A percentile compares a stretch with the other conserved stretches of the same genome.
Evolutionary conservation across 2,888 invertebrate genomes (phyloP).

Genomic region (Hanleya hanleyi): DNA sequence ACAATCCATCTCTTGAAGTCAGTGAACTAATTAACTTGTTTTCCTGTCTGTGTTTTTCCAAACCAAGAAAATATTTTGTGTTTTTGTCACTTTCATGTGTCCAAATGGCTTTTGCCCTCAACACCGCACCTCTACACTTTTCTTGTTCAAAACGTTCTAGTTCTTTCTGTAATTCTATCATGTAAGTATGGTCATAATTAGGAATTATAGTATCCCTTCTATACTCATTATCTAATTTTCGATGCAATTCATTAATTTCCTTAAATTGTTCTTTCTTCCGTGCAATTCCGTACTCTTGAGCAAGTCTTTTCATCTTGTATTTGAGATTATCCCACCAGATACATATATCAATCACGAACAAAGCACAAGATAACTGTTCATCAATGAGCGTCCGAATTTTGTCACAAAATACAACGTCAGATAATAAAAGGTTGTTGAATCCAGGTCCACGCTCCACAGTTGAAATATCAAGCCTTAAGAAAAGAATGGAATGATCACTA

Average conservation of each 20-base stretch:
- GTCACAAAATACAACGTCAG: background rate
- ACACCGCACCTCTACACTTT: background rate
- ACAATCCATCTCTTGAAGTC: background rate
- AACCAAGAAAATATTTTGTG: background rate
- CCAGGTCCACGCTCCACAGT: background rate
- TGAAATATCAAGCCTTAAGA: background rate
- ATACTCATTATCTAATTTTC: background rate
- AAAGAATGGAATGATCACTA: background rate
- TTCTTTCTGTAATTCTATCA: background rate
- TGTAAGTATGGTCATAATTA: too few relatives aligned
- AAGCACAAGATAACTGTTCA: background rate
- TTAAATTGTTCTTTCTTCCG: background rate
- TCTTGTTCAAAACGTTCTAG: background rate
- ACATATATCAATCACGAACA: too few relatives aligned
- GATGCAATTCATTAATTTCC: background rate
- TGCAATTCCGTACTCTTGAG: too few relatives aligned
- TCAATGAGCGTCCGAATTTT: background rate
- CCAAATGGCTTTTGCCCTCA: background rate
- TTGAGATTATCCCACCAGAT: background rate
- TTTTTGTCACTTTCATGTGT: background rate
- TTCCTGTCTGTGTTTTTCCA: background rate
- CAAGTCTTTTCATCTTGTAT: background rate
- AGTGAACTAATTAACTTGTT: background rate
- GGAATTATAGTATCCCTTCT: too few relatives aligned
- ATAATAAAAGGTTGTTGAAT: background rate